Percentiles rank a stretch among this genome's conserved stretches.
phyloP scores from a whole-genome alignment of 2,888 invertebrate species.

The Pasiphila rectangulata region DNA sequence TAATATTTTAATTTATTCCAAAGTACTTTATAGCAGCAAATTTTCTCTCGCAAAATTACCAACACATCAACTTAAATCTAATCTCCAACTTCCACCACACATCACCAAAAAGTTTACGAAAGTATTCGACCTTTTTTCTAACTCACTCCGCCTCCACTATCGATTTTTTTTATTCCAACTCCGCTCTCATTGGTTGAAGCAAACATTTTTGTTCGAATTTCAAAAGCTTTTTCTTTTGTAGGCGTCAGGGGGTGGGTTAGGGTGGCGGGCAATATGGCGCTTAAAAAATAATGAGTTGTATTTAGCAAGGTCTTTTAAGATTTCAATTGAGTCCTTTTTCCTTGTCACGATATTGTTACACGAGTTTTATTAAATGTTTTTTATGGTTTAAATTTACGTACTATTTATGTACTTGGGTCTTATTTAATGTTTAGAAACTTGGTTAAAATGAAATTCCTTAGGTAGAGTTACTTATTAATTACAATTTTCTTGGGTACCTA shows the following conservation, averaged over 20 bases:
- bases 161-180: slow-evolving; percentile 62
- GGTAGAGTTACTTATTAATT: too few relatives aligned
- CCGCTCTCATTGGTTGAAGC: slow-evolving; percentile 60
- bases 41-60: neutral
- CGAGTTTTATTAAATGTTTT: neutral
- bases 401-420: neutral
- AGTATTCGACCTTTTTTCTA: slow-evolving; percentile 40
- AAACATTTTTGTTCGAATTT: slow-evolving; percentile 71
- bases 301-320: slow-evolving; percentile 30
- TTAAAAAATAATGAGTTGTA: slow-evolving; percentile 53
- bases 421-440: too few relatives aligned
- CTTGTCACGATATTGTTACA: slow-evolving; percentile 10
- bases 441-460: too few relatives aligned
- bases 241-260: slow-evolving; percentile 56
- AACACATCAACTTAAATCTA: neutral
- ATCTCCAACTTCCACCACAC: slow-evolving; percentile 1
- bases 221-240: slow-evolving; percentile 74
- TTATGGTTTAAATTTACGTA: neutral
- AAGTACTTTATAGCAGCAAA: too few relatives aligned
- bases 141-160: slow-evolving; percentile 47
- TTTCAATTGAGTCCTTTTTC: slow-evolving; percentile 20
- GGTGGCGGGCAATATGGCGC: slow-evolving; percentile 54
- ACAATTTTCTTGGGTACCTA: too few relatives aligned
- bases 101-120: slow-evolving; percentile 27
- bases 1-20: too few relatives aligned